A percentile compares a stretch with the other conserved stretches of the same genome.
Conservation (phyloP, 2,113 vertebrate species). For the Pangasianodon hypophthalmus region DNA sequence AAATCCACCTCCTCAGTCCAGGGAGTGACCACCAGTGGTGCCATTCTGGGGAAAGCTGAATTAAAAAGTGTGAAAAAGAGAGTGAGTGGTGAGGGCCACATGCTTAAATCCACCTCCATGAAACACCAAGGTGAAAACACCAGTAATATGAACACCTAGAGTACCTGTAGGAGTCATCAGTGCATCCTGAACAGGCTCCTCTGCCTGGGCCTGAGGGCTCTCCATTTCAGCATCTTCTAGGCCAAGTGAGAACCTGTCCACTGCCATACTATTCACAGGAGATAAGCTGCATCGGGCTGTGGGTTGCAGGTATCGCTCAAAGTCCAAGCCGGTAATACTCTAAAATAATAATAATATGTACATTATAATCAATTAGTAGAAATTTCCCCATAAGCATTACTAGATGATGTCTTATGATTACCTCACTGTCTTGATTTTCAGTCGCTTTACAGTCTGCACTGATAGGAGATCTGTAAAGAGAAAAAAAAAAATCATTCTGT, state of each 20-base stretch:
- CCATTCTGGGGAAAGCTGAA: constrained; percentile 57
- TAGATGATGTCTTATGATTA: constrained; percentile 41
- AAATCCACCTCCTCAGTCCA: constrained; percentile 64
- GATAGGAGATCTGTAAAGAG: not conserved
- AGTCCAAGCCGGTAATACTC: constrained; percentile 66
- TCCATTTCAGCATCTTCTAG: constrained; percentile 66
- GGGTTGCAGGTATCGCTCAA: constrained; percentile 73
- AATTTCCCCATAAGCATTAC: not conserved
- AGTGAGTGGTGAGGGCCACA: constrained; percentile 18
- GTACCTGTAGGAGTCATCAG: constrained; percentile 41
- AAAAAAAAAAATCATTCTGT: not conserved
- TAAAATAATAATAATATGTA: constrained; percentile 43
- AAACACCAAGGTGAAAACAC: constrained; percentile 5
- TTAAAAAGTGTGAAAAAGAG: constrained; percentile 47
- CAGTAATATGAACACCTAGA: not conserved
- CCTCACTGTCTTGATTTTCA: constrained; percentile 62
- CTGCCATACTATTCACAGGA: constrained; percentile 27
- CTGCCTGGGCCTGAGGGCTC: constrained; percentile 62
- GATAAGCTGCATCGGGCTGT: constrained; percentile 63
- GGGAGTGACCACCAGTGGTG: constrained; percentile 48
- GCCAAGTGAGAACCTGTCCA: constrained; percentile 62
- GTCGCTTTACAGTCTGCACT: constrained; percentile 46
- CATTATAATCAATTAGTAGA: not conserved
- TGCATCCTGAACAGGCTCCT: constrained; percentile 48
- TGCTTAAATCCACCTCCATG: constrained; percentile 32